phyloP scores from a whole-genome alignment of 2,113 vertebrate species.

The Rostratula benghalensis region DNA sequence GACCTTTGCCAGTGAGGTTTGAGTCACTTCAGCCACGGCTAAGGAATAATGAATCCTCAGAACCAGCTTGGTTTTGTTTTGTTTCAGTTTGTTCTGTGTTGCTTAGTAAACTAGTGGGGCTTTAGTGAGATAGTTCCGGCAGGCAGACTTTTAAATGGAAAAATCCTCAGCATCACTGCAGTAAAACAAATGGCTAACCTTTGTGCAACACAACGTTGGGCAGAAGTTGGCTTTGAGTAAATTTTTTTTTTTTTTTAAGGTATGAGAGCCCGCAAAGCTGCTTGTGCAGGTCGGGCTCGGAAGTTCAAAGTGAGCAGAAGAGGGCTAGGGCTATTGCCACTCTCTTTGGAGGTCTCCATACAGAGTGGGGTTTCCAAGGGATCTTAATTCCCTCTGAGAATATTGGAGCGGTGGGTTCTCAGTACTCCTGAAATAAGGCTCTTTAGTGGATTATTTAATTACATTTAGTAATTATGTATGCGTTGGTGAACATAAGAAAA shows the following conservation, averaged over 20 bases:
- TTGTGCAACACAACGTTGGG: neutral
- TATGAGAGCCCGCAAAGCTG: neutral
- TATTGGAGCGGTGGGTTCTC: neutral
- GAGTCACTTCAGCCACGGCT: neutral
- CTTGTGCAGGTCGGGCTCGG: neutral
- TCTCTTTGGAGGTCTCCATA: neutral
- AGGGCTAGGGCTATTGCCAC: neutral
- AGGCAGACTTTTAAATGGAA: conserved; percentile 1
- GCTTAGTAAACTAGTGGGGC: conserved; percentile 8
- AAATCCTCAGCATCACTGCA: neutral
- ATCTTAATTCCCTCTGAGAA: neutral
- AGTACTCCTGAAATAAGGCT: neutral
- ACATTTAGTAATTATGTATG: neutral
- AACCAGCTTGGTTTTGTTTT: conserved; percentile 7
- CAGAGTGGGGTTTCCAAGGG: neutral
- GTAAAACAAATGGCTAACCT: neutral
- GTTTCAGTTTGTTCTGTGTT: conserved; percentile 48
- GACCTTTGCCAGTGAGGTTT: neutral
- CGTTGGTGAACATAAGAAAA: neutral
- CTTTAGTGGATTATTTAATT: neutral
- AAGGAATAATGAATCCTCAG: neutral
- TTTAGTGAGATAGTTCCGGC: neutral
- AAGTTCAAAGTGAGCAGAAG: neutral
- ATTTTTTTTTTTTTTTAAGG: neutral
- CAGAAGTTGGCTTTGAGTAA: neutral